Base-by-base conservation (phyloP, 1,140 invertebrate species). In the Saccostrea echinata region DNA sequence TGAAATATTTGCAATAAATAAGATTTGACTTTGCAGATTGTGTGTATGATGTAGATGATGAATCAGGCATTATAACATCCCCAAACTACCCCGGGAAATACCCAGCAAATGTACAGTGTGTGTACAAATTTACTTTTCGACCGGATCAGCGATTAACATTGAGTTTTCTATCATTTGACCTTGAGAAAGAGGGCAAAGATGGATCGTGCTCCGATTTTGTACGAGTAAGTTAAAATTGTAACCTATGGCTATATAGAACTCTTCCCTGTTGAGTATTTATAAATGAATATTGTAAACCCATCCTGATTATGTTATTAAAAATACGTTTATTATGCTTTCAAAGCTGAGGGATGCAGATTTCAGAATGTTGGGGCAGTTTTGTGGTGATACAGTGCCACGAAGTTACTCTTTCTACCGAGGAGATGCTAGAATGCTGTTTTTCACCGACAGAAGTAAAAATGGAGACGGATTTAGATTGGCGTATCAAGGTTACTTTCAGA, bases 41-140 rank as follows among this genome's bases (percentile, higher is more conserved):
- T 30, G 11, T 30, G 8, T 76, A 76, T 76, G 12, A 11, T 2
- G 3, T 30, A 27, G 12, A 30, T 30, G 30, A 13, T 11, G 16
- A 12, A 35, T 76, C 68, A 0, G 68, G 68, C 1, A 16, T 30
- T 18, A 18, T 76, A 30, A 16, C 30, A 27, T 76, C 68, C 13
- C 68, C 68, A 76, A 76, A 33, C 68, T 76, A 76, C 43, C 43
- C 30, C 68, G 27, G 68, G 1, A 76, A 33, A 76, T 76, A 76
- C 11, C 68, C 68, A 27, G 33, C 68, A 0, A 76, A 76, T 13
- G 27, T 76, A 12, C 68, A 76, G 27, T 76, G 68, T 33, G 24
- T 30, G 1, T 76, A 76, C 27, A 30, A 12, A 9, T 76, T 76
- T 30, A 3, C 27, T 16, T 76, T 76, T 13, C 13, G 27, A 3